Conservation (phyloP, 2,797 vertebrate genomes). For the Manis crassicaudata region DNA sequence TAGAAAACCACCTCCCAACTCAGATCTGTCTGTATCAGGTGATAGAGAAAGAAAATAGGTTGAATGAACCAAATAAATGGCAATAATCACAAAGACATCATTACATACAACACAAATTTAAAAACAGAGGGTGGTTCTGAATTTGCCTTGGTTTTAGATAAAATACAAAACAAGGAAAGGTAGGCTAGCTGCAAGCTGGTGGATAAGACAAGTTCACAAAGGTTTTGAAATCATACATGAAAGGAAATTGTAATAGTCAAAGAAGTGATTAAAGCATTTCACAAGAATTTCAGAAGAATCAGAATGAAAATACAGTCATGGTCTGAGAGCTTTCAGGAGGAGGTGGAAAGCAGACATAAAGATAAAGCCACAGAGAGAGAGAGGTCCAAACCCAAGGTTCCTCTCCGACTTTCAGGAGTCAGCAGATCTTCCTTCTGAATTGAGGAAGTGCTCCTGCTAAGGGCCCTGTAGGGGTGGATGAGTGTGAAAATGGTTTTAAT, state of each 20-base stretch:
- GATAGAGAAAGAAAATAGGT: not conserved
- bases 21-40: not conserved
- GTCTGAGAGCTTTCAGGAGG: not conserved
- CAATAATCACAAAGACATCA: not conserved
- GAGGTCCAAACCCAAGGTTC: not conserved
- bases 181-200: not conserved
- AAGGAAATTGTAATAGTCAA: conserved; percentile 55
- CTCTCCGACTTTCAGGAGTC: not conserved
- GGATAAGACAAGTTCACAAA: conserved; percentile 49
- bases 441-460: not conserved
- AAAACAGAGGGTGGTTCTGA: conserved; percentile 53
- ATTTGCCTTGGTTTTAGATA: conserved; percentile 34
- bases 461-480: too few species aligned
- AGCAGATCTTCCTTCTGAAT: not conserved
- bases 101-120: not conserved
- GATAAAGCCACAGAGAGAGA: not conserved
- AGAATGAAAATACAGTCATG: conserved; percentile 15
- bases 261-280: conserved; percentile 58
- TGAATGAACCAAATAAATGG: not conserved
- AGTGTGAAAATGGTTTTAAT: not conserved
- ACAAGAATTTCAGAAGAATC: conserved; percentile 67
- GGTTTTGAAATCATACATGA: conserved; percentile 61
- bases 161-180: not conserved
- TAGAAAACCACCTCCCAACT: not conserved
- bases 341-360: not conserved